Base-by-base conservation (phyloP, 64 coral and sea anemone genomes). In the Actinia equina region DNA sequence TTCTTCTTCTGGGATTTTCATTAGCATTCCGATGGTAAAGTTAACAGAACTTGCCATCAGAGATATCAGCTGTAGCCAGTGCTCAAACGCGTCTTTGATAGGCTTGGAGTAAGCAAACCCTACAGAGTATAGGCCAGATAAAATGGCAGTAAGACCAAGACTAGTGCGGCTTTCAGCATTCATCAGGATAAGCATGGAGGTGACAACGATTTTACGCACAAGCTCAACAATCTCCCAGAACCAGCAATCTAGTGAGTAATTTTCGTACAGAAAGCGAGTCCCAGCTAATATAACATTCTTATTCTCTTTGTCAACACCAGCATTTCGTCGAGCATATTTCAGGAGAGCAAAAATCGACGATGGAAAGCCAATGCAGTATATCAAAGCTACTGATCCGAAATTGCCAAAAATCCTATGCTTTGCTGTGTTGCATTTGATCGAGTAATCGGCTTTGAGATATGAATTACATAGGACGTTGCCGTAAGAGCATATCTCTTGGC, bases 181-280 rank as follows among this genome's bases (percentile, higher is more conserved):
- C 11, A 53, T 44, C 1, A 91, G 84, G 27, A 86, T 51, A 20
- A 85, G 77, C 18, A 53, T 58, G 6, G 53, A 57, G 8, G 89
- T 91, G 58, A 91, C 52, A 22, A 87, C 30, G 0, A 91, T 58
- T 18, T 91, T 91, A 16, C 89, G 89, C 10, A 43, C 84, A 7
- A 79, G 52, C 62, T 91, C 89, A 20, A 91, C 89, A 23, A 91
- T 61, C 43, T 91, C 84, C 89, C 89, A 91, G 57, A 69, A 91
- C 89, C 89, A 91, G 45, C 89, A 91, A 49, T 56, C 57, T 3
- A 25, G n/a, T n/a, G 53, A 49, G 46, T 49, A 49, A 8, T 49
- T 49, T 49, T 49, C 46, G 46, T 49, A 49, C 46, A 49, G 46
- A 49, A 49, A 49, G 7, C 46, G 46, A 49, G 46, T 49, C 46